Evolutionary conservation across 2,113 vertebrate species (phyloP).

Genomic region (Lucifuga dentata): DNA sequence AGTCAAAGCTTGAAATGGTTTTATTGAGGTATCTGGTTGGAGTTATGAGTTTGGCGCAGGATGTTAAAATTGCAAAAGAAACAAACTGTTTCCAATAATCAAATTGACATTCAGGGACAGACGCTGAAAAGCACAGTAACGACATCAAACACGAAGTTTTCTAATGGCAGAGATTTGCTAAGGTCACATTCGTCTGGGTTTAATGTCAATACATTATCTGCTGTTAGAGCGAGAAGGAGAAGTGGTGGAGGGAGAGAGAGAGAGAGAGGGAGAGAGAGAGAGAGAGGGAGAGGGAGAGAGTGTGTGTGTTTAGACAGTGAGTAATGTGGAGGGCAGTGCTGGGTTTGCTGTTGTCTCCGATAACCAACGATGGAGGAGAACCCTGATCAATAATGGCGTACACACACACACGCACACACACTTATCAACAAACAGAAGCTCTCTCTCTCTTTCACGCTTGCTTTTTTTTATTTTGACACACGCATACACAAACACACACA

Average conservation of each 20-base stretch:
- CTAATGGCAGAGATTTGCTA: conserved; percentile 11
- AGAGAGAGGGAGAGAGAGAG: not conserved
- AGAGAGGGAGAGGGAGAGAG: conserved; percentile 26
- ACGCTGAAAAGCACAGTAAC: too few species aligned
- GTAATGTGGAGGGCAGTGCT: conserved; percentile 43
- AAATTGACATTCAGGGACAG: too few species aligned
- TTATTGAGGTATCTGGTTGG: too few species aligned
- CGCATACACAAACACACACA: conserved; percentile 18
- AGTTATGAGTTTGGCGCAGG: too few species aligned
- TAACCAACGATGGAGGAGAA: conserved; percentile 69
- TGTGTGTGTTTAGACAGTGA: conserved; percentile 41
- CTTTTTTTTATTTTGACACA: not conserved
- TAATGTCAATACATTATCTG: conserved; percentile 47
- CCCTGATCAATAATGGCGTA: conserved; percentile 54
- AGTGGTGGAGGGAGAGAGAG: not conserved
- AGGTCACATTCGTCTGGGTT: conserved; percentile 25
- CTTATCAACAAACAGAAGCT: conserved; percentile 1
- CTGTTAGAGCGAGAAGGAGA: not conserved
- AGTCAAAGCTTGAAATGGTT: too few species aligned
- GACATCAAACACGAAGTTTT: conserved; percentile 1
- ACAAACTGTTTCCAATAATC: too few species aligned
- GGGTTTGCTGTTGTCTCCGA: conserved; percentile 47
- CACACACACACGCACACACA: not conserved
- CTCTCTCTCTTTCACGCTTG: conserved; percentile 3
- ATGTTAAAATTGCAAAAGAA: too few species aligned